Evolutionary conservation across 2,113 vertebrate genomes (phyloP), one percentile per base, ranked within the genome.

Genomic region (Phyllostomus hastatus): DNA sequence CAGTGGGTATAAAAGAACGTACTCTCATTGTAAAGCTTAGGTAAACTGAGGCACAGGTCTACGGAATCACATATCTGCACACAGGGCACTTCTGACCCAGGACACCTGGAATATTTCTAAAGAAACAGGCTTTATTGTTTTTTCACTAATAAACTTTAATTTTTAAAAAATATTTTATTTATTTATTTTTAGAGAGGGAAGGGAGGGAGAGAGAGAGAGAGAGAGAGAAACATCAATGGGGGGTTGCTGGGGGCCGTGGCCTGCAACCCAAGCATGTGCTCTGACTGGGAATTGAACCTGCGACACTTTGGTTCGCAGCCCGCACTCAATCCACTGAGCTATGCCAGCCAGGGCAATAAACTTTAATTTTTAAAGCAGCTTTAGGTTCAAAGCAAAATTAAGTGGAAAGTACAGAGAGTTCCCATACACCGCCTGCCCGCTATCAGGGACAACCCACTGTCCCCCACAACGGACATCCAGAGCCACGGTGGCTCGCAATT

Each of bases 111-210:
- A 8, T 59, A 43, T 92, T 91, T 95, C 67, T 91, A 54, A 48
- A 97, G 89, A 88, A 94, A 89, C 11, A n/a, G 46, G 8, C 64
- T 28, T 43, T 83, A 72, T 69, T 85, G 72, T 85, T 94, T 64
- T 73, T 61, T 17, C 78, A 85, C 54, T 6, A 92, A 79, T 41
- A 79, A 82, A 46, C 28, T 87, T 78, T 69, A 87, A 10, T 83
- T 64, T 78, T 59, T 46, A 69, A 22, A 66, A 41, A 41, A 41
- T 3, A 41, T 41, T 41, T 41, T 41, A 41, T 41, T 41, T 41
- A 41, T 41, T 41, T 41, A 41, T 41, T 41, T 41, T 41, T 41
- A 41, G 38, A 41, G 38, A 41, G 38, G 38, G 38, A 41, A 41
- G 38, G 38, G 38, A 41, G 38, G 38, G 38, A 41, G 38, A 41